Conservation (phyloP, 2,888 invertebrate genomes). For the Teleogryllus oceanicus region DNA sequence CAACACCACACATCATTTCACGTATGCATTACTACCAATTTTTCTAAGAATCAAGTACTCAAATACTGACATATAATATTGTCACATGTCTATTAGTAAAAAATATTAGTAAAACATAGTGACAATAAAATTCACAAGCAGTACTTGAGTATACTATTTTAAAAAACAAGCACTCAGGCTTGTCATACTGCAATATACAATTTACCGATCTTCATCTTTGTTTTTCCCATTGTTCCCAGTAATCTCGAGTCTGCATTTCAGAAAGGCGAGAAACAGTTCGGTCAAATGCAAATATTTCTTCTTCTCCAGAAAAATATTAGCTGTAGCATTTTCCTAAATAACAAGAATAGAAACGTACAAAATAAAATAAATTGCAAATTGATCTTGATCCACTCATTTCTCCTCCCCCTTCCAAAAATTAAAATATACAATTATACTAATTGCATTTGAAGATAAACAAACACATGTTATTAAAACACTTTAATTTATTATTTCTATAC, state of each 20-base stretch:
- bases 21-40: no score
- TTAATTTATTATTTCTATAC: background rate
- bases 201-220: slow-evolving; percentile 33
- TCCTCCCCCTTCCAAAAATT: background rate
- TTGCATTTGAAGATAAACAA: background rate
- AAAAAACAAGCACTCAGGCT: no score
- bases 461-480: slow-evolving; percentile 12
- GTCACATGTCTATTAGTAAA: no score
- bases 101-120: no score
- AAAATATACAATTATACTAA: background rate
- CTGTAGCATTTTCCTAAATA: slow-evolving; percentile 67
- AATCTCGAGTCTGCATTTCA: slow-evolving; percentile 94
- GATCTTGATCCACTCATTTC: no score
- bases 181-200: background rate
- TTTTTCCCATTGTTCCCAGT: slow-evolving; percentile 82
- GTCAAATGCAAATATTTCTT: slow-evolving; percentile 96
- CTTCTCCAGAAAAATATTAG: slow-evolving; percentile 94
- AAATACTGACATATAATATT: no score
- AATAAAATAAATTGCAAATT: no score
- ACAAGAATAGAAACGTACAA: no score
- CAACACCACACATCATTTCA: no score
- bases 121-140: no score
- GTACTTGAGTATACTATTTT: no score
- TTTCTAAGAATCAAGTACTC: no score
- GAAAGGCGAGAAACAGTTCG: slow-evolving; percentile 87